Base-by-base conservation (phyloP, 2,888 invertebrate species). In the Tortricodes alternella region DNA sequence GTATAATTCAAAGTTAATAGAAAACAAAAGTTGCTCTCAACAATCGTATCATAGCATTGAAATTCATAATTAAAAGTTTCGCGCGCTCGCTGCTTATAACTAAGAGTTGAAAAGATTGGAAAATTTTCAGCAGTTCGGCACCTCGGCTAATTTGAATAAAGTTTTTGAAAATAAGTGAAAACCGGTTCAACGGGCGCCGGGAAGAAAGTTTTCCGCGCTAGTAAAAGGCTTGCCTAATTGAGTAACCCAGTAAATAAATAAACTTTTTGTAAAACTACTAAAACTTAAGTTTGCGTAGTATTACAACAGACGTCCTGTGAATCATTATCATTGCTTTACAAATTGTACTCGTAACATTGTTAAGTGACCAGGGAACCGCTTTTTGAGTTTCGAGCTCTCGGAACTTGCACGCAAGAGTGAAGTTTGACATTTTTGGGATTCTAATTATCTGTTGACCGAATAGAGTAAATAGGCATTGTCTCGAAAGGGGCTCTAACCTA, bases 21-120 rank as follows among this genome's bases (percentile, higher is more conserved):
- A 41, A 41, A 41, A 9, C 41, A 16, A 24, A 41, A 41, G 9
- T 24, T 24, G 15, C 18, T 37, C 9, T 9, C 18, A 37, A 37
- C 41, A 23, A 8, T 13, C 27, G n/a, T 2, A 13, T 23, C 27
- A 38, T 3, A 44, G n/a, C n/a, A 1, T 46, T 32, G 15, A 62
- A 65, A 66, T 67, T 68, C 66, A 73, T 72, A 71, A 69, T 73
- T 73, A 71, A 76, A 73, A 75, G 68, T 72, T 75, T 65, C 37
- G 41, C 46, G 56, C 53, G 66, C 65, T 65, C 65, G 0, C 24
- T 24, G 34, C 58, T 56, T 52, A 65, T 59, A 62, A 69, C 59
- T 68, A 68, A 55, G 27, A 21, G 49, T 18, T 35, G 52, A 27
- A 60, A 57, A 53, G 50, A 59, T 62, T 52, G 41, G 27, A 32